Evolutionary conservation across 2,888 invertebrate genomes (phyloP).

Genomic region (Pammene aurita): DNA sequence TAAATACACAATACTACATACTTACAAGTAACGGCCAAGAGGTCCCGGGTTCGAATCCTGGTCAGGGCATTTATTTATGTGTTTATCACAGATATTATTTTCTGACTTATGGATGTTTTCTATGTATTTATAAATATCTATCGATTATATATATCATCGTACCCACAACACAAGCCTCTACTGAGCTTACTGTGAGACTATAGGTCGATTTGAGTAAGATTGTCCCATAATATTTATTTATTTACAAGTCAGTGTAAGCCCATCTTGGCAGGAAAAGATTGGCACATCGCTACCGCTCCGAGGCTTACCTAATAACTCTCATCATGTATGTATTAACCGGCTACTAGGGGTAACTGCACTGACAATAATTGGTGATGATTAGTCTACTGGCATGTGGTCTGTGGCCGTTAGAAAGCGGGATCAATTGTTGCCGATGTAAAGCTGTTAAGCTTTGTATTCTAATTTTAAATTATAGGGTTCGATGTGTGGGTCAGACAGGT

Average conservation of each 20-base stretch:
- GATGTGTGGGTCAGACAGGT: neutral
- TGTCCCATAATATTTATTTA: too few relatives aligned
- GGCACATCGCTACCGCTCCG: constrained; percentile 79
- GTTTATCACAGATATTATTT: too few relatives aligned
- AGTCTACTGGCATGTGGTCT: neutral
- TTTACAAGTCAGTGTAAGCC: constrained; percentile 48
- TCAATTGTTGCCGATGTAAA: constrained; percentile 10
- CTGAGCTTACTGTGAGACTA: too few relatives aligned
- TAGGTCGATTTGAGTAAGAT: too few relatives aligned
- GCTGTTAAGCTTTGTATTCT: constrained; percentile 17
- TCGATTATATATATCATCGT: too few relatives aligned
- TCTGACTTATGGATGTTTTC: too few relatives aligned
- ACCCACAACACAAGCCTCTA: too few relatives aligned
- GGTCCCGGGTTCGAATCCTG: too few relatives aligned
- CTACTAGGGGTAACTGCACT: constrained; percentile 46
- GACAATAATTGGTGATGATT: constrained; percentile 29
- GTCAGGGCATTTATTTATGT: too few relatives aligned
- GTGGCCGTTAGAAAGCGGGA: constrained; percentile 17
- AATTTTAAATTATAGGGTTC: constrained; percentile 3
- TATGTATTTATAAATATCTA: too few relatives aligned
- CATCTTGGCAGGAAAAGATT: constrained; percentile 69
- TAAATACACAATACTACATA: too few relatives aligned
- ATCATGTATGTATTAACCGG: constrained; percentile 77
- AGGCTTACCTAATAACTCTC: constrained; percentile 74
- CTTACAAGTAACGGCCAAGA: too few relatives aligned